Percentiles rank a stretch among this genome's conserved stretches.
Conservation (phyloP, 2,113 vertebrate genomes). For the Perca fluviatilis region DNA sequence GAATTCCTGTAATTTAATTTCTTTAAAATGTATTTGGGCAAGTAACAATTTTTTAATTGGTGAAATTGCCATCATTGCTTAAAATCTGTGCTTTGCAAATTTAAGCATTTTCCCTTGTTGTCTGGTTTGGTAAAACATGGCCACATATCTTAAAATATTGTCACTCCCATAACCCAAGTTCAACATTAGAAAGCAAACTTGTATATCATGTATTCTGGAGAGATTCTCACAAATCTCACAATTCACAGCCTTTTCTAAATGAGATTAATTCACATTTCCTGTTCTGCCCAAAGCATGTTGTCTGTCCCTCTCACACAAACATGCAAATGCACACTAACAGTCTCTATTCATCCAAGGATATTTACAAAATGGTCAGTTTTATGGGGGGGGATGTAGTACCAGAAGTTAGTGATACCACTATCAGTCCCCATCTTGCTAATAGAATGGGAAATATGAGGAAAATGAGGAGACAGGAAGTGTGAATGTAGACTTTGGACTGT, state of each 20-base stretch:
- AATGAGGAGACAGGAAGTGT: background rate
- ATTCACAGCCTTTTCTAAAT: too few relatives aligned
- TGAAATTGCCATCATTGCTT: background rate
- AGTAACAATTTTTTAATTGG: background rate
- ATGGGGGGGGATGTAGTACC: background rate
- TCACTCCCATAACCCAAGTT: background rate
- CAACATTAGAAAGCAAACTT: too few relatives aligned
- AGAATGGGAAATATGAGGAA: background rate
- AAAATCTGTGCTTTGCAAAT: background rate
- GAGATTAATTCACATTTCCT: background rate
- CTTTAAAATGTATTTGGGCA: too few relatives aligned
- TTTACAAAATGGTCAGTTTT: background rate
- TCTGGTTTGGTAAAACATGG: background rate
- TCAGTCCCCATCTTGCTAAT: background rate
- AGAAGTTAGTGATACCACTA: background rate
- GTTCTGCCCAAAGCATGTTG: background rate
- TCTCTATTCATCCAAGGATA: background rate
- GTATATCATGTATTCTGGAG: too few relatives aligned
- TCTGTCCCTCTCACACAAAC: background rate
- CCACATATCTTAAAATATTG: background rate
- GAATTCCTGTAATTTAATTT: background rate
- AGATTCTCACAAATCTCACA: too few relatives aligned
- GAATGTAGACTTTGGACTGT: conserved; percentile 11
- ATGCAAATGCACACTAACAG: background rate
- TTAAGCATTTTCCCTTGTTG: background rate